A percentile compares a stretch with the other conserved stretches of the same genome.
phyloP scores from a whole-genome alignment of 2,113 vertebrate species.

The Zonotrichia leucophrys region DNA sequence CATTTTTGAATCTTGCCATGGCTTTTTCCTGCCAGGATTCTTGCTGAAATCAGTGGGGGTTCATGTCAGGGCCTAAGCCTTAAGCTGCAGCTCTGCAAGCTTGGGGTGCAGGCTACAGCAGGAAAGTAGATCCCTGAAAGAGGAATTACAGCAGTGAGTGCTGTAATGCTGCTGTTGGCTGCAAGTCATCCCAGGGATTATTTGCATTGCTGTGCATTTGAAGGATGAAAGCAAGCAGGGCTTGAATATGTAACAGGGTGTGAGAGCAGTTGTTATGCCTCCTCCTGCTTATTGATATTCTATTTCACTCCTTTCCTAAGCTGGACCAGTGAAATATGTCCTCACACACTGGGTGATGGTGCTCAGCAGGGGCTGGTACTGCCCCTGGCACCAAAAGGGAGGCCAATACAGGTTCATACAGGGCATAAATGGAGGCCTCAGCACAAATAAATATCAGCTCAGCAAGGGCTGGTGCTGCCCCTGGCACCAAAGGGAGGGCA shows the following conservation, averaged over 20 bases:
- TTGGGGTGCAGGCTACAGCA: neutral
- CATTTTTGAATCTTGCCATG: neutral
- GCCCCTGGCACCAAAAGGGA: neutral
- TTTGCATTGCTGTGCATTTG: constrained; percentile 24
- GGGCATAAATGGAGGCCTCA: too few relatives aligned
- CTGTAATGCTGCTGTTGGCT: neutral
- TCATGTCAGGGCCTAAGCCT: neutral
- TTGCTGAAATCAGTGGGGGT: neutral
- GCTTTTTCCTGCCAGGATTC: neutral
- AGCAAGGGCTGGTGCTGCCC: neutral
- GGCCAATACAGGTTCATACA: too few relatives aligned
- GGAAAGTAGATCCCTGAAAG: neutral
- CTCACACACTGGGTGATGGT: neutral
- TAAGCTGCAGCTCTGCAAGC: constrained; percentile 7
- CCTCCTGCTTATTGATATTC: neutral
- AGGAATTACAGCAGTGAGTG: constrained; percentile 5
- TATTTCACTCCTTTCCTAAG: neutral
- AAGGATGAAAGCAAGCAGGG: constrained; percentile 22
- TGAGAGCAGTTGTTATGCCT: neutral
- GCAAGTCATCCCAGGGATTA: neutral
- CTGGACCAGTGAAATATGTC: neutral
- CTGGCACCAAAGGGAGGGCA: neutral
- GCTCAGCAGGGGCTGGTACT: neutral
- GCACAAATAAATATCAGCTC: neutral
- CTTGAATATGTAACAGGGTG: neutral